Evolutionary conservation across 2,113 vertebrate species (phyloP), one percentile per base, ranked within the genome.

Genomic region (Heliornis fulica): DNA sequence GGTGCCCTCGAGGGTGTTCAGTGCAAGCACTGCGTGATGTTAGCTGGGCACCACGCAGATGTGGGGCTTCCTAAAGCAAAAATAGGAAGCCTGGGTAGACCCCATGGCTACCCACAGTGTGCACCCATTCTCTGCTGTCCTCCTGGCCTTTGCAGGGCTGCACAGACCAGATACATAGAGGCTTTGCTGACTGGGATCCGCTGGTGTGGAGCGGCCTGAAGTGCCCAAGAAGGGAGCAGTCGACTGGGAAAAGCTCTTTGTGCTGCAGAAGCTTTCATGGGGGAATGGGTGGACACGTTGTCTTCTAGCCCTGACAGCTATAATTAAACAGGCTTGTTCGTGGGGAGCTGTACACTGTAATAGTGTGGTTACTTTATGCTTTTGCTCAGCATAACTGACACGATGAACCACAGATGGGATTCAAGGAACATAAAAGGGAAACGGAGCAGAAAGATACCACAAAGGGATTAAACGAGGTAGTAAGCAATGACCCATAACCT

Each of bases 401-500:
- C 77, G 32, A 1, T 32, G 79, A 81, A 4, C 87, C 83, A 34
- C 93, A 81, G 89, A 53, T 77, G 74, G 89, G 94, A 93, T 75
- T 70, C 84, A 25, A n/a, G 86, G 74, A 56, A 41, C 57, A 40
- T 72, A 72, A 92, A 93, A 96, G 83, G 93, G 97, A 96, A 97
- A 97, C 80, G 31, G 94, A 97, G 94, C 96, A 97, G 94, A 97
- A 97, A 96, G 96, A 97, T 85, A 68, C 95, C 94, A 93, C 88
- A 59, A 43, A 96, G 91, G 96, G 95, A 97, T 96, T 96, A 97
- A 97, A 98, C 94, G 95, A 95, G 74, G 81, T 91, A 88, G 90
- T 94, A 90, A 89, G 95, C 97, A 92, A 40, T 96, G 97, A 97
- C 98, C 96, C 94, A 61, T 96, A 94, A 96, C 94, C 93, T 75